Conservation (phyloP, 2,888 invertebrate species). For the Hirtodrosophila confusa region DNA sequence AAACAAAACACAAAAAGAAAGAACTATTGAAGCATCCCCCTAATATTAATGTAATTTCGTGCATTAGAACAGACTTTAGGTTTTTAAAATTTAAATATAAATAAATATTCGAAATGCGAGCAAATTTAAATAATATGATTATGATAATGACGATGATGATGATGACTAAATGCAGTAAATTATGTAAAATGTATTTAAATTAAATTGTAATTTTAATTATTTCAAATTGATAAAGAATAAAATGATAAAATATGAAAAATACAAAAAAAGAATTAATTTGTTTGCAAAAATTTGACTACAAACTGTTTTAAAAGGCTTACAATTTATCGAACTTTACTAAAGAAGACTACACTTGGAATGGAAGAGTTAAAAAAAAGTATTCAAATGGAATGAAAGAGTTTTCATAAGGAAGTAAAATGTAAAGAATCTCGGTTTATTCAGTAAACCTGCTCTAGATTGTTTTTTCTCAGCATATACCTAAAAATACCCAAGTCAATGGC, state of each 20-base stretch:
- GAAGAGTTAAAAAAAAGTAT: too few relatives aligned
- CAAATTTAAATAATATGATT: conserved; percentile 30
- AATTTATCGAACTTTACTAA: too few relatives aligned
- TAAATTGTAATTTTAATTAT: conserved; percentile 79
- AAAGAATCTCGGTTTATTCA: too few relatives aligned
- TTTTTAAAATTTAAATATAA: conserved; percentile 27
- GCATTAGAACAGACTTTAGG: conserved; percentile 62
- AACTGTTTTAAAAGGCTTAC: too few relatives aligned
- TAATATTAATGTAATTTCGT: conserved; percentile 51
- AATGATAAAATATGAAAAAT: conserved; percentile 47
- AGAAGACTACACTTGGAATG: too few relatives aligned
- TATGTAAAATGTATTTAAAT: conserved; percentile 75
- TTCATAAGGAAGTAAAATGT: too few relatives aligned
- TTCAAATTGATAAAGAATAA: conserved; percentile 77
- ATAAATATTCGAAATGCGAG: conserved; percentile 15
- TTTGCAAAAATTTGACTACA: background rate
- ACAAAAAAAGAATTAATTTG: background rate
- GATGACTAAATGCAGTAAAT: conserved; percentile 55
- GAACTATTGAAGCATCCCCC: conserved; percentile 22
- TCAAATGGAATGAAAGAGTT: too few relatives aligned
- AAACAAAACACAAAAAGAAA: background rate
- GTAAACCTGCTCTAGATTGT: too few relatives aligned
- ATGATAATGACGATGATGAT: conserved; percentile 36
- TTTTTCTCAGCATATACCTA: background rate
- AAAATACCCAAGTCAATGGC: conserved; percentile 1